Conservation (phyloP, 1,140 invertebrate species). For the Ostrea denselamellosa region DNA sequence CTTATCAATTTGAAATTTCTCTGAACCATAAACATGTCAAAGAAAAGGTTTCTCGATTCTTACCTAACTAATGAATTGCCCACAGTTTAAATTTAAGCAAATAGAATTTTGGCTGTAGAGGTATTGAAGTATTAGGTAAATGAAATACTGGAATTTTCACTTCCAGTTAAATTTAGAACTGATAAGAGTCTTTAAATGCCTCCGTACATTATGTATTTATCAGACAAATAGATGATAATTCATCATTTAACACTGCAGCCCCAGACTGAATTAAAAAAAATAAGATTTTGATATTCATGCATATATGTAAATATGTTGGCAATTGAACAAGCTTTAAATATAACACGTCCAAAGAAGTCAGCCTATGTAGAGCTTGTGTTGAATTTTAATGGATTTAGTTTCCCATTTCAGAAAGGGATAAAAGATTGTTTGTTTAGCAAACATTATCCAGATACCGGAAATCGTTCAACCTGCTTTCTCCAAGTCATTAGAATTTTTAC, state of each 20-base stretch:
- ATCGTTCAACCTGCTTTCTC: conserved; percentile 12
- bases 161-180: conserved; percentile 7
- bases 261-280: neutral
- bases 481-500: conserved; percentile 18
- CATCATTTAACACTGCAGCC: neutral
- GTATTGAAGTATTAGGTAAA: conserved; percentile 23
- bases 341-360: neutral
- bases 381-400: conserved; percentile 18
- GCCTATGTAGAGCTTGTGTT: neutral
- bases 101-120: neutral
- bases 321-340: neutral
- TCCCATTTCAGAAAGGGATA: neutral
- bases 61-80: conserved; percentile 29
- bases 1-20: conserved; percentile 26
- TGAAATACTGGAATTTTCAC: conserved; percentile 10
- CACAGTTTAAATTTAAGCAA: conserved; percentile 22
- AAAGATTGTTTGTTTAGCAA: conserved; percentile 40
- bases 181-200: conserved; percentile 13
- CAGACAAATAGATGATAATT: conserved; percentile 9
- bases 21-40: conserved; percentile 33
- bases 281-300: neutral
- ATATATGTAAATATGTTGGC: neutral
- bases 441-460: conserved; percentile 34
- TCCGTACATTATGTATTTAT: neutral
- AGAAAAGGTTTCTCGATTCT: neutral